These are phyloP conservation scores for Pseudomyrmex concolor DNA, from an alignment of 1,140 invertebrate genomes.

Conservation along the genomic window DNA sequence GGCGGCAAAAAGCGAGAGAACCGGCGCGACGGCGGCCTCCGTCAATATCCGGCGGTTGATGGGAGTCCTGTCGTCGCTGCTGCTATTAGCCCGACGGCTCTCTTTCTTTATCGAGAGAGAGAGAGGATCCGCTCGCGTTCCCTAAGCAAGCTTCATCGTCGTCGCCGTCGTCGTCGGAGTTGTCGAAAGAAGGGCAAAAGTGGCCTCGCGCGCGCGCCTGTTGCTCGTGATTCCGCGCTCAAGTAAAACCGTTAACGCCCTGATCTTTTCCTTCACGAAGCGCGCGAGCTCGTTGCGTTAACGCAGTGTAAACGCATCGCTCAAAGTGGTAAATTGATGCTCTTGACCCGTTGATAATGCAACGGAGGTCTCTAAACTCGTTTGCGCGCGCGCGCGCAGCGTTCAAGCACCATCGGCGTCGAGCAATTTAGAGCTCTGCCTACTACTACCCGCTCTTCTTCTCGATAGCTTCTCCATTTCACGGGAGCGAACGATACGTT, in stretches of 20 bases:
- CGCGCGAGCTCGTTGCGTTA: not conserved
- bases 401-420: too few species aligned
- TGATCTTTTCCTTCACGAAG: constrained; percentile 2
- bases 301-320: constrained; percentile 48
- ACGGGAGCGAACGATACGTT: not conserved
- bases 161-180: constrained; percentile 16
- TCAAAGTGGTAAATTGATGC: constrained; percentile 58
- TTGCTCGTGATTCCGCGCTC: constrained; percentile 61
- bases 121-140: constrained; percentile 24
- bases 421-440: constrained; percentile 22
- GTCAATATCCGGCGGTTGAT: constrained; percentile 67
- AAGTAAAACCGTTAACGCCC: constrained; percentile 70
- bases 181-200: constrained; percentile 63
- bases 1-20: constrained; percentile 61
- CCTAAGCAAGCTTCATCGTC: not conserved
- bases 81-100: constrained; percentile 33
- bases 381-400: constrained; percentile 10
- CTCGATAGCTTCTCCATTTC: not conserved
- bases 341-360: constrained; percentile 57
- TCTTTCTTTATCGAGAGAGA: not conserved
- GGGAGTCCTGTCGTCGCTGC: constrained; percentile 66
- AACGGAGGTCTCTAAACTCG: constrained; percentile 13
- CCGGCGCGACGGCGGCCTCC: constrained; percentile 57
- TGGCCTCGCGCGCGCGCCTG: constrained; percentile 23
- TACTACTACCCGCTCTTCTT: too few species aligned